Evolutionary conservation across 2,888 invertebrate genomes (phyloP), one percentile per base, ranked within the genome.

Genomic region (Limnephilus rhombicus): DNA sequence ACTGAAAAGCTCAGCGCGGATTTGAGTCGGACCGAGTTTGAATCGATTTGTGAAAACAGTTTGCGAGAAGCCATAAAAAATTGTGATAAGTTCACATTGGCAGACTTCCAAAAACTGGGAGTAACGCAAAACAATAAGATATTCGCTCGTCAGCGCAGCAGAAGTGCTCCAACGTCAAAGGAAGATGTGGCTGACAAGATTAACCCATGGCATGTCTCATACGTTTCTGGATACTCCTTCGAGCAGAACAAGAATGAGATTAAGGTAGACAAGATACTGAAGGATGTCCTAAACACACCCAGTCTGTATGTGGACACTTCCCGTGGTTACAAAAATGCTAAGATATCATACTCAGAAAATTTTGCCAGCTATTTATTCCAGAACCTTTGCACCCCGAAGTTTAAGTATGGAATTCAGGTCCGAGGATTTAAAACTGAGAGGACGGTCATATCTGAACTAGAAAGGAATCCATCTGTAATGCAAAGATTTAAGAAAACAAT

Each of bases 351-450:
- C 24, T 94, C 95, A 15, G 94, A 95, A 81, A 95, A 95, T 93
- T 95, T 96, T 93, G 89, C 95, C 2, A 95, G 95, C 4, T 94
- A 95, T 2, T 94, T 96, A 5, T 94, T 95, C 0, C 94, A 93
- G 13, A 95, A 95, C 92, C 18, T 95, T 53, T 91, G 80, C 45
- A 12, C 90, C 13, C 94, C 94, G 92, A 94, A 94, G 1, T 95
- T 95, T 94, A 94, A 94, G 80, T 95, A 95, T 93, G 94, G 94
- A 68, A 94, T 97, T 34, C 97, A 97, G 95, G 96, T 97, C 31
- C 96, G 98, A 90, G 97, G 97, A 80, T 98, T 98, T 95, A 98
- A 98, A 95, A 98, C 98, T 0, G 97, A 98, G 94, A 96, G 98
- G 90, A 97, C 97, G 93, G 96, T 98, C 49, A 96, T 97, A 94